Percentiles rank a stretch among this genome's conserved stretches.
phyloP scores from a whole-genome alignment of 2,888 invertebrate species.

The Drosophila ustulata region DNA sequence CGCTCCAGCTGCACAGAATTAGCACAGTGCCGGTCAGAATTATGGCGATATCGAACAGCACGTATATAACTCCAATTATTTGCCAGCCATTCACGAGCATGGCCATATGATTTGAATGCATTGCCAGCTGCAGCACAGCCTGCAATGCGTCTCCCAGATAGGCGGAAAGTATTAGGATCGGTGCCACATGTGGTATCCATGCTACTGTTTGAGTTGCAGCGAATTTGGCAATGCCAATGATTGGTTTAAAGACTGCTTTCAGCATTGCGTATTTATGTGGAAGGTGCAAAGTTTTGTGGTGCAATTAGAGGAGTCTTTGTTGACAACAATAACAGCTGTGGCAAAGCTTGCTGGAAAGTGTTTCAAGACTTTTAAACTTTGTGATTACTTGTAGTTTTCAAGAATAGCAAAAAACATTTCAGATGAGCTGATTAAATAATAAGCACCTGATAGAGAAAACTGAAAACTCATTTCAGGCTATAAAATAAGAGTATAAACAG shows the following conservation, averaged over 20 bases:
- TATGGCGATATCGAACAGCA: conserved; percentile 11
- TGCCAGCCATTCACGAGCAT: neutral
- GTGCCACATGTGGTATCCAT: conserved; percentile 4
- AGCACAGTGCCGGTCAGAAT: conserved; percentile 17
- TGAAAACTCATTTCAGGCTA: too few relatives aligned
- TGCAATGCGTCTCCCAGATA: conserved; percentile 20
- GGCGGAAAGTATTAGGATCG: neutral
- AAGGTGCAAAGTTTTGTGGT: neutral
- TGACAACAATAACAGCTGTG: neutral
- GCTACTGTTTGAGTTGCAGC: neutral
- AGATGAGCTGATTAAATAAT: too few relatives aligned
- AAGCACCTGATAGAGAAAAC: too few relatives aligned
- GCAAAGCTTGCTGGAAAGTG: neutral
- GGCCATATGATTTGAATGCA: conserved; percentile 3
- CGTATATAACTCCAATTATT: conserved; percentile 1
- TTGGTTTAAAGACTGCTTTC: neutral
- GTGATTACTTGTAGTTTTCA: too few relatives aligned
- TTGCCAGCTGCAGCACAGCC: neutral
- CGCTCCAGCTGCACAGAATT: conserved; percentile 1
- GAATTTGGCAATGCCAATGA: neutral
- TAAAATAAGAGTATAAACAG: too few relatives aligned
- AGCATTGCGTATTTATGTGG: neutral
- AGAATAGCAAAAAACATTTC: too few relatives aligned
- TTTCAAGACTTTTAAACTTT: too few relatives aligned
- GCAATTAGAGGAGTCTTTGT: neutral